phyloP scores from a whole-genome alignment of 2,888 invertebrate species.

The Candidula unifasciata region DNA sequence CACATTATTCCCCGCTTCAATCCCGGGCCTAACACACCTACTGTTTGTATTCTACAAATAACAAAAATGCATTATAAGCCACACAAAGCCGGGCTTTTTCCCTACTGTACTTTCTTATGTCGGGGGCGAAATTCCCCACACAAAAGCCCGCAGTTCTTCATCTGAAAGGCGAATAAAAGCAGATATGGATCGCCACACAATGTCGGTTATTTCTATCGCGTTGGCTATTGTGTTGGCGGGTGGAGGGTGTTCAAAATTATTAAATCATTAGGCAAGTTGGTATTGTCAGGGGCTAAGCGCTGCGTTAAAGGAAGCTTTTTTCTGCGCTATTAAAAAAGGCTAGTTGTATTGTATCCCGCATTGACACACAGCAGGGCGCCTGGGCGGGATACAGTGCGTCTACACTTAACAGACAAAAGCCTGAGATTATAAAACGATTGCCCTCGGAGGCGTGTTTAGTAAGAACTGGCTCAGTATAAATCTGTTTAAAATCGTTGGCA shows the following conservation, averaged over 20 bases:
- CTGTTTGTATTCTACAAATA: slow-evolving; percentile 25
- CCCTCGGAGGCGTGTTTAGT: background rate
- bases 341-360: background rate
- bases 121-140: background rate
- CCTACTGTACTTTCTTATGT: background rate
- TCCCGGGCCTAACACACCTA: slow-evolving; percentile 23
- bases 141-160: slow-evolving; percentile 33
- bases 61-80: slow-evolving; percentile 45
- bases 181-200: slow-evolving; percentile 5
- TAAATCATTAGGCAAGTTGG: slow-evolving; percentile 40
- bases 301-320: slow-evolving; percentile 18
- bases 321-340: slow-evolving; percentile 34
- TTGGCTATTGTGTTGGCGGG: background rate
- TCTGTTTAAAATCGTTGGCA: background rate
- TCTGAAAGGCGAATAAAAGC: slow-evolving; percentile 19
- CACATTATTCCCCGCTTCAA: slow-evolving; percentile 22
- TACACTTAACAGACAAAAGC: slow-evolving; percentile 16
- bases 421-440: slow-evolving; percentile 37
- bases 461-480: background rate
- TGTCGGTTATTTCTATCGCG: slow-evolving; percentile 27
- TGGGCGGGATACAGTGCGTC: slow-evolving; percentile 9
- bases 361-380: background rate
- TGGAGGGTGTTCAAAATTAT: slow-evolving; percentile 34
- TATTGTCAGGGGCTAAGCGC: slow-evolving; percentile 21
- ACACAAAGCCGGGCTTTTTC: slow-evolving; percentile 36